phyloP scores from a whole-genome alignment of 2,888 invertebrate species.

The Apocheima hispidaria region DNA sequence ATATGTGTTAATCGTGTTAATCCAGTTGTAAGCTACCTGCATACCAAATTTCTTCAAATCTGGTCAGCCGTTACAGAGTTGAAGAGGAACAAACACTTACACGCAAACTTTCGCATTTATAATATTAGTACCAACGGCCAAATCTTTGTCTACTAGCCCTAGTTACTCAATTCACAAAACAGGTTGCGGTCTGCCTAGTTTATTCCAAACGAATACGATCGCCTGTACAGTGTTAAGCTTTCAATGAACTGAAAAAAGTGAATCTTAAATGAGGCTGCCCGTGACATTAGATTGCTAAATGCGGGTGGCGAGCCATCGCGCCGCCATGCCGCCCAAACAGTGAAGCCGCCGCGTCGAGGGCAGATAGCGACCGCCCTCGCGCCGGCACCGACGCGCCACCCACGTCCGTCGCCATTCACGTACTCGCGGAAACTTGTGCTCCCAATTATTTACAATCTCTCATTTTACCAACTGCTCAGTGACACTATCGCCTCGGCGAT shows the following conservation, averaged over 20 bases:
- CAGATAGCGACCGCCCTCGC: slow-evolving; percentile 64
- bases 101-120: no score
- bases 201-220: no score
- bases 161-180: no score
- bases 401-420: slow-evolving; percentile 38
- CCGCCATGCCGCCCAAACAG: slow-evolving; percentile 16
- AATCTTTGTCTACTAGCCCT: no score
- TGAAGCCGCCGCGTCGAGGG: slow-evolving; percentile 26
- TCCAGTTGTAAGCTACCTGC: no score
- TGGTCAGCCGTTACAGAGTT: no score
- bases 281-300: slow-evolving; percentile 13
- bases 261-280: slow-evolving; percentile 11
- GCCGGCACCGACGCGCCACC: slow-evolving; percentile 57
- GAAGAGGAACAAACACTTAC: no score
- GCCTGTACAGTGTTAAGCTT: neutral
- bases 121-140: no score
- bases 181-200: no score
- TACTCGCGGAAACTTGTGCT: slow-evolving; percentile 53
- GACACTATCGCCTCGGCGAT: slow-evolving; percentile 50
- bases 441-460: slow-evolving; percentile 50
- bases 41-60: no score
- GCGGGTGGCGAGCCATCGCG: slow-evolving; percentile 8
- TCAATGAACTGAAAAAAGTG: neutral
- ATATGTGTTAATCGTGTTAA: no score
- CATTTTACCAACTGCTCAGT: slow-evolving; percentile 51